Conservation (phyloP, 2,888 invertebrate genomes). For the Hirtodrosophila cameraria region DNA sequence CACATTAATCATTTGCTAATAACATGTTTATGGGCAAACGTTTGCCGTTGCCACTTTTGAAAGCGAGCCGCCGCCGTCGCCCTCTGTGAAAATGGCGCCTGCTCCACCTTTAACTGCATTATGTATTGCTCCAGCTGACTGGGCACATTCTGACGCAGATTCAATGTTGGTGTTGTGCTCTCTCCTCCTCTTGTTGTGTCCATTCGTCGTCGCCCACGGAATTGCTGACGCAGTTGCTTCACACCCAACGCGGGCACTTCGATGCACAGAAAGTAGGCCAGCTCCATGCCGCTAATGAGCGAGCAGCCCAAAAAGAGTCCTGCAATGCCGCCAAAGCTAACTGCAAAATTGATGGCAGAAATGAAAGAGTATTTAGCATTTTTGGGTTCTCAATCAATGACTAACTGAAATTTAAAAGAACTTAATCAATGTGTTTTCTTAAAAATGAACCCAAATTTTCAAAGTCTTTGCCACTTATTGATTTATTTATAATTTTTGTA, state of each 20-base stretch:
- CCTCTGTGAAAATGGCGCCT: conserved; percentile 4
- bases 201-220: conserved; percentile 26
- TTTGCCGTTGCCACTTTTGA: conserved; percentile 62
- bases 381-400: too few relatives aligned
- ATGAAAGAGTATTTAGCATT: neutral
- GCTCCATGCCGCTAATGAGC: conserved; percentile 84
- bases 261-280: conserved; percentile 83
- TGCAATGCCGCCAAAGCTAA: conserved; percentile 85
- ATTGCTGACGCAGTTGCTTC: conserved; percentile 47
- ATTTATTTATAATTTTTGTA: too few relatives aligned
- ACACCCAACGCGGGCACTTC: conserved; percentile 74
- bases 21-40: conserved; percentile 65
- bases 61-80: conserved; percentile 34
- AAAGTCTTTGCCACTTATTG: too few relatives aligned
- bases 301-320: conserved; percentile 85
- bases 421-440: neutral
- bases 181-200: too few relatives aligned
- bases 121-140: conserved; percentile 67
- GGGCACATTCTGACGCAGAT: conserved; percentile 47
- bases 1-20: conserved; percentile 67
- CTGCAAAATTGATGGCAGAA: conserved; percentile 53
- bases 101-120: conserved; percentile 57
- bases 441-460: too few relatives aligned
- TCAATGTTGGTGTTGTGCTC: conserved; percentile 51
- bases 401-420: too few relatives aligned